Evolutionary conservation across 2,888 invertebrate genomes (phyloP).

Genomic region (Drosophila quinaria): DNA sequence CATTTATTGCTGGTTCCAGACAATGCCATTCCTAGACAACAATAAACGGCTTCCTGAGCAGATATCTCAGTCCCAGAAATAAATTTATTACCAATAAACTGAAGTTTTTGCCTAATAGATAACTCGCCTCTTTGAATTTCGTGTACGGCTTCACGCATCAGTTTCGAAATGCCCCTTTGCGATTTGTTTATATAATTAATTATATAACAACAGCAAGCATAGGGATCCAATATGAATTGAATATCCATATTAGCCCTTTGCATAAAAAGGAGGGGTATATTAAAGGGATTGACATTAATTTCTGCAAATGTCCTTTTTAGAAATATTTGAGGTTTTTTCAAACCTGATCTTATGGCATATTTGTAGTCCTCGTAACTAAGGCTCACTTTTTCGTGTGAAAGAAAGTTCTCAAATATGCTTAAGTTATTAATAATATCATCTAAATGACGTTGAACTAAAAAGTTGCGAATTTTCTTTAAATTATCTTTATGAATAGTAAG

Average conservation of each 20-base stretch:
- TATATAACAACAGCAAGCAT: constrained; percentile 19
- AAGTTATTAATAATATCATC: neutral
- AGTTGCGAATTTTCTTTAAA: neutral
- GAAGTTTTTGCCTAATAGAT: no score
- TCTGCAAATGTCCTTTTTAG: no score
- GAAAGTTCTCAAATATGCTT: neutral
- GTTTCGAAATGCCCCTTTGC: constrained; percentile 22
- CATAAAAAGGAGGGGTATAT: neutral
- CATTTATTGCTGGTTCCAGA: no score
- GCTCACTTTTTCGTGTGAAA: neutral
- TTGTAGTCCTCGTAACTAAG: neutral
- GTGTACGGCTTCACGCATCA: constrained; percentile 12
- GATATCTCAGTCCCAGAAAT: no score
- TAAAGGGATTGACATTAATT: no score
- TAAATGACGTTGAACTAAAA: neutral
- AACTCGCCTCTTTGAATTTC: neutral
- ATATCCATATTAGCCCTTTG: constrained; percentile 10
- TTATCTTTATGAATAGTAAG: neutral
- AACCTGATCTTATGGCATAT: no score
- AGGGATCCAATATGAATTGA: constrained; percentile 12
- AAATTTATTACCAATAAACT: no score
- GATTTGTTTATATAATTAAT: constrained; percentile 22
- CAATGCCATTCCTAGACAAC: no score
- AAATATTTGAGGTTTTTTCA: no score
- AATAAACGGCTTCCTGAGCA: no score